Base-by-base conservation (phyloP, 2,113 vertebrate genomes). In the Sander vitreus region DNA sequence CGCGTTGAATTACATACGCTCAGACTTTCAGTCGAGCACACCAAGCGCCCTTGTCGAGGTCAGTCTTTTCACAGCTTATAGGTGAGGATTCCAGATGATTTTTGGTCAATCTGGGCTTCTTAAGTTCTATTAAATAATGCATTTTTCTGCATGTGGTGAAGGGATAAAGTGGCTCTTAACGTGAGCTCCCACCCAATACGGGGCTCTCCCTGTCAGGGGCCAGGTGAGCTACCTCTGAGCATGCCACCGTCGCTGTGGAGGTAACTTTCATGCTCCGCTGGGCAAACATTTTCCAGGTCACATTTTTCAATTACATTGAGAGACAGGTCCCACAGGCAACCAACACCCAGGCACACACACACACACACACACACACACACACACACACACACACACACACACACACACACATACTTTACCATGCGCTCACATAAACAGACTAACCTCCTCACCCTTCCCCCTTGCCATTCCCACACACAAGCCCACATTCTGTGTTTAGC, bases 241-340 rank as follows among this genome's bases (percentile, higher is more conserved):
- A 74, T 58, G 73, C 91, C 81, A 78, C 86, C 86, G 62, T 83
- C 84, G 69, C 93, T 93, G 90, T 89, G 92, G 93, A 95, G 94
- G 94, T 96, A 96, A 94, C 95, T 95, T 95, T 96, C 95, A 96
- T 95, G 95, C 95, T 95, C 94, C 62, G 85, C 88, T 95, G 94
- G 94, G 93, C 94, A 95, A 95, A 96, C 95, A 96, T 95, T 95
- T 95, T 95, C 95, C 95, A 95, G 95, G 95, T 96, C 95, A 95
- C 93, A 95, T 95, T 95, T 94, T 96, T 96, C 95, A 96, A 96
- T 96, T 96, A 96, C 94, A 93, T 92, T 94, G 94, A 95, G 94
- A 95, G 93, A 88, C 93, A 93, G 88, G 89, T 93, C 91, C 89
- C 90, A 85, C 86, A 88, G 87, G 90, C 90, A 91, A 77, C 89